Conservation (phyloP, 2,797 vertebrate species). For the Lemur catta region DNA sequence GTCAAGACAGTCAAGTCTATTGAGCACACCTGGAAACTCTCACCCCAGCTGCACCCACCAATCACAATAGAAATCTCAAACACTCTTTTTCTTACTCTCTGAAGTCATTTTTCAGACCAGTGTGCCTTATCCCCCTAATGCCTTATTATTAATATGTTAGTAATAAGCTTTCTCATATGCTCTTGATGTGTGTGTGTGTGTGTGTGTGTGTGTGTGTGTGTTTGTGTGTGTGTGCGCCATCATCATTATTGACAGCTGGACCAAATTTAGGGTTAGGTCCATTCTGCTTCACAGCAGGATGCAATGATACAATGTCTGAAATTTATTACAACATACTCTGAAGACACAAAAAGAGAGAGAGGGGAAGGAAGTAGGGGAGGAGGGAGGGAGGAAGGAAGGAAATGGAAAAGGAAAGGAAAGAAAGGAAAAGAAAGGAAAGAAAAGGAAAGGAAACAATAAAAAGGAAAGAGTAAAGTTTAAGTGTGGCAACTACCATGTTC, state of each 20-base stretch:
- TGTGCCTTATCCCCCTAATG: neutral
- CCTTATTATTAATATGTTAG: neutral
- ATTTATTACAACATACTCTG: neutral
- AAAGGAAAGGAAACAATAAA: neutral
- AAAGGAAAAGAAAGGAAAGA: neutral
- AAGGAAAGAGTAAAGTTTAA: neutral
- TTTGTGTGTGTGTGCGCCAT: neutral
- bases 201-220: neutral
- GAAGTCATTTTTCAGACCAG: neutral
- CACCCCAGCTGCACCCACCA: accelerated
- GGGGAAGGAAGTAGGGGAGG: neutral
- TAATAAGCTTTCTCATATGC: neutral
- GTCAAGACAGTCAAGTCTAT: neutral
- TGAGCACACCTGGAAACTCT: neutral
- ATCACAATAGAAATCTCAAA: neutral
- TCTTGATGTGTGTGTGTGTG: neutral
- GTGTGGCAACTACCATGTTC: neutral
- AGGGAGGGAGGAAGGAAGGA: accelerated
- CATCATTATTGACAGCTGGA: neutral
- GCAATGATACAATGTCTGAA: neutral
- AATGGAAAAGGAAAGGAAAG: neutral
- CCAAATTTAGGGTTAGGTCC: neutral
- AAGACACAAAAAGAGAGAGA: neutral
- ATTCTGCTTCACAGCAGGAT: neutral
- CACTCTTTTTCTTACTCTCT: neutral